Evolutionary conservation across 1,140 invertebrate species (phyloP).

Genomic region (Neotoxoptera formosana): DNA sequence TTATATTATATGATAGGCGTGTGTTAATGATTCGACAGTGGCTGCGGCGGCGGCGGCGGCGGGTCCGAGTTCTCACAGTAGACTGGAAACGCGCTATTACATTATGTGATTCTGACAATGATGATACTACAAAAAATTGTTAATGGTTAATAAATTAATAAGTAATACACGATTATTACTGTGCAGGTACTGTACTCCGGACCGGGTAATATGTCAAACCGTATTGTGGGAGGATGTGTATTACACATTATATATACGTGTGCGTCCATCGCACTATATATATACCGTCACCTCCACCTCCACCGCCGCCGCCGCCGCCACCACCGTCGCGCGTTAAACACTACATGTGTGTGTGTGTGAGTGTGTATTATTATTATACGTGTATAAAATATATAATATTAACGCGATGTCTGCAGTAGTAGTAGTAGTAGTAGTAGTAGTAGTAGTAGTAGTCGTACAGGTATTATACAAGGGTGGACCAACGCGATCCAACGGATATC

Average conservation of each 20-base stretch:
- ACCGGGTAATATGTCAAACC: slow-evolving; percentile 50
- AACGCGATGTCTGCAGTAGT: not conserved
- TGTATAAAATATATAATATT: not conserved
- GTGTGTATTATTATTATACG: not conserved
- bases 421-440: no score
- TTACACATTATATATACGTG: not conserved
- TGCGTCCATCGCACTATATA: slow-evolving; percentile 6
- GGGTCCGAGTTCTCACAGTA: slow-evolving; percentile 48
- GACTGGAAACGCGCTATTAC: slow-evolving; percentile 42
- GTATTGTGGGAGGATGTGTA: slow-evolving; percentile 54
- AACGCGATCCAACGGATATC: not conserved
- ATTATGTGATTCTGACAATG: slow-evolving; percentile 53
- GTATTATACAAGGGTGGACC: slow-evolving; percentile 9
- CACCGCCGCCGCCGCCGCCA: not conserved
- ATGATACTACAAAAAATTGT: slow-evolving; percentile 56
- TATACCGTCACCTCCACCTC: not conserved
- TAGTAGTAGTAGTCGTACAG: no score
- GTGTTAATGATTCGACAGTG: slow-evolving; percentile 50
- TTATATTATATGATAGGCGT: slow-evolving; percentile 33
- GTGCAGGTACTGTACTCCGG: not conserved
- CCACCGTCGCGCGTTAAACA: not conserved
- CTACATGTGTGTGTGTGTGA: not conserved
- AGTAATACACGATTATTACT: slow-evolving; percentile 48
- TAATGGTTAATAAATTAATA: slow-evolving; percentile 58
- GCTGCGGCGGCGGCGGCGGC: not conserved